Evolutionary conservation across 2,113 vertebrate genomes (phyloP).

Genomic region (Lycaon pictus): DNA sequence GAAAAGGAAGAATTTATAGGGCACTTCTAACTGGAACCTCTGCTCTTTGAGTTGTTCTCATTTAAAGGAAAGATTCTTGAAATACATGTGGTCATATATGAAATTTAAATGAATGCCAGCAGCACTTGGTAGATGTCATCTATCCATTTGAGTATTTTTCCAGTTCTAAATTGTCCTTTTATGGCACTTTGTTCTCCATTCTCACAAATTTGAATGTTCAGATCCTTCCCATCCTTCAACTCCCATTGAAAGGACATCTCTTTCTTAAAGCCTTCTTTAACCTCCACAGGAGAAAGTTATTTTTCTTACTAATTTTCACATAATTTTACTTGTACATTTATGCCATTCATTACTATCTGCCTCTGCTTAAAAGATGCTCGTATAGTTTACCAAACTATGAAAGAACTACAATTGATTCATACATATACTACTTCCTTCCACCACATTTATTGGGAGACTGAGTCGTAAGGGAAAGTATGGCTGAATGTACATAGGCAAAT

Average conservation of each 20-base stretch:
- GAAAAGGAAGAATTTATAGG: neutral
- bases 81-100: neutral
- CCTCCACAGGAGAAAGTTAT: neutral
- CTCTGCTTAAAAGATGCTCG: neutral
- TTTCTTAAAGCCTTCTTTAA: conserved; percentile 1
- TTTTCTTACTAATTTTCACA: conserved; percentile 2
- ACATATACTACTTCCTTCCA: too few relatives aligned
- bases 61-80: conserved; percentile 8
- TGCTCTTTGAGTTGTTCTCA: neutral
- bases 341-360: neutral
- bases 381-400: conserved; percentile 16
- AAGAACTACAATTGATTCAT: neutral
- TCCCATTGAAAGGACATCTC: neutral
- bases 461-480: neutral
- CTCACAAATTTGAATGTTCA: neutral
- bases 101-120: conserved; percentile 25
- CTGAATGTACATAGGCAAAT: neutral
- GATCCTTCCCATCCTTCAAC: conserved; percentile 13
- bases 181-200: neutral
- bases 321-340: neutral
- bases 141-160: neutral
- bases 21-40: neutral
- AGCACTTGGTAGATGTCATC: neutral
- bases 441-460: neutral
- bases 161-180: conserved; percentile 15